Evolutionary conservation across 2,113 vertebrate genomes (phyloP).

Genomic region (Plectropomus leopardus): DNA sequence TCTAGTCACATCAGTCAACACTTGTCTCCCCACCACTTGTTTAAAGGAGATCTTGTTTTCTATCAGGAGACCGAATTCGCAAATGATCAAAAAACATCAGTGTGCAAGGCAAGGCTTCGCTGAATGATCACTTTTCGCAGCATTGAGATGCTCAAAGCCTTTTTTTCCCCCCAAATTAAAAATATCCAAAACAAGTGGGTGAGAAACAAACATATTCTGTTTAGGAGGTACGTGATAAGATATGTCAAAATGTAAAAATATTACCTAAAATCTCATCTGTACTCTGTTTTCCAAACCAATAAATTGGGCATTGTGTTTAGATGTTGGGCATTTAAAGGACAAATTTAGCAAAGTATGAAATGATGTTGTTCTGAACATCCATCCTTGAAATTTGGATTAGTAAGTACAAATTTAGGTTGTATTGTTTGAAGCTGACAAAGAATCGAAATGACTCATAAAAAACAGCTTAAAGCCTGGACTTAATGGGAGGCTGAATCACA

Average conservation of each 20-base stretch:
- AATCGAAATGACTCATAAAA: background rate
- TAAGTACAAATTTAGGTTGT: background rate
- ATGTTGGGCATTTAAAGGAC: background rate
- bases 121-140: constrained; percentile 3
- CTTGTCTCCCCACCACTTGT: constrained; percentile 29
- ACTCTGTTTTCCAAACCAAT: background rate
- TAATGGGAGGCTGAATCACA: background rate
- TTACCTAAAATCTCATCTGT: background rate
- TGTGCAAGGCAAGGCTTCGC: constrained; percentile 9
- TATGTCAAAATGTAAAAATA: background rate
- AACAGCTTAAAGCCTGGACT: constrained; percentile 9
- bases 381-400: background rate
- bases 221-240: background rate
- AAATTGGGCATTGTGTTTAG: background rate
- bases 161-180: background rate
- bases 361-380: background rate
- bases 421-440: background rate
- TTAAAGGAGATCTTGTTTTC: constrained; percentile 35
- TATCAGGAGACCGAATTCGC: constrained; percentile 19
- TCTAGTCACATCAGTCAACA: constrained; percentile 43
- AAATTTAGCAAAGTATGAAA: background rate
- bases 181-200: constrained; percentile 1
- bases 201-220: background rate
- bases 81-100: constrained; percentile 29
- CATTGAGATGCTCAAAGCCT: background rate